Base-by-base conservation (phyloP, 92 coral and sea anemone species). In the Zoanthus gigantus region DNA sequence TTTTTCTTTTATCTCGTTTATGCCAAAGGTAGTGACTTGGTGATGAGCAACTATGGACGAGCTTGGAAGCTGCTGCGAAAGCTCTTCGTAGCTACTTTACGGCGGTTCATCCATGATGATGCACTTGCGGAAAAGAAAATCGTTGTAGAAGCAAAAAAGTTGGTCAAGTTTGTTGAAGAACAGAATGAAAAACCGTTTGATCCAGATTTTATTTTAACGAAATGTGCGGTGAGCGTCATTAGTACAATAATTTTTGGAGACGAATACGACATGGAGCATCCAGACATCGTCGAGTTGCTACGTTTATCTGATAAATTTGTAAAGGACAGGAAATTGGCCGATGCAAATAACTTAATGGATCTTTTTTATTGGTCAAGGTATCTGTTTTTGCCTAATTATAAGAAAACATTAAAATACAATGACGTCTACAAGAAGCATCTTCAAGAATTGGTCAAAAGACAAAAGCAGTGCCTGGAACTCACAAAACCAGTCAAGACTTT, bases 21-120 rank as follows among this genome's bases (percentile, higher is more conserved):
- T 34, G 42, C 2, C 42, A 34, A 34, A 73, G 81, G 81, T 42
- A 52, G 23, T 28, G 81, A 76, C 53, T 10, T 76, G 17, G 81
- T 48, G 9, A 50, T 52, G 81, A 13, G 66, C 23, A 23, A 50
- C 11, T 52, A 48, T 50, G 80, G 80, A n/a, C 65, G 65, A 7
- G 80, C 61, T 52, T 76, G 80, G 80, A 76, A 76, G 50, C 34
- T 76, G 3, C 63, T 7, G 16, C 80, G 80, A 8, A 76, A 76
- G 56, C 3, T 54, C 23, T 77, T 77, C 23, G 82, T 54, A 0
- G 42, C 45, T 31, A 18, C 66, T 32, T 56, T 77, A 53, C 82
- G 82, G 16, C 46, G 54, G n/a, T 77, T 52, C 82, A 42, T 77
- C 13, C 54, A 77, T 9, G 66, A 6, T 18, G 18, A 7, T 56